Percentiles rank a stretch among this genome's conserved stretches.
Conservation (phyloP, 2,888 invertebrate genomes). For the Invenusta paracnida region DNA sequence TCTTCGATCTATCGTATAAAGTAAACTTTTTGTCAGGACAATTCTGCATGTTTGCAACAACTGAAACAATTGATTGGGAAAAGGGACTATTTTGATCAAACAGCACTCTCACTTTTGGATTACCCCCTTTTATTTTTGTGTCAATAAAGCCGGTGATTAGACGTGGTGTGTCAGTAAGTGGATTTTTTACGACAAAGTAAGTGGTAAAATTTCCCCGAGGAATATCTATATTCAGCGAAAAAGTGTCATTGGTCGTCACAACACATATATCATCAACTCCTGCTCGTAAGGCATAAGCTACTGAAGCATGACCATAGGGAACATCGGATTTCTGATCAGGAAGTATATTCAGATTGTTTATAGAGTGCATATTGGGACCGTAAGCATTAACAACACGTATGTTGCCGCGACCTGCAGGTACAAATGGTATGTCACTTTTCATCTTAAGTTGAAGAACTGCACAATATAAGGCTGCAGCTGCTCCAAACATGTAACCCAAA, state of each 20-base stretch:
- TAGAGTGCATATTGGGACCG: too few species aligned
- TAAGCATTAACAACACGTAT: neutral
- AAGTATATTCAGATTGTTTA: too few species aligned
- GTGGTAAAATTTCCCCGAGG: too few species aligned
- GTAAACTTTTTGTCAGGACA: neutral
- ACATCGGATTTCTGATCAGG: too few species aligned
- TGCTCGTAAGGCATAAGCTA: too few species aligned
- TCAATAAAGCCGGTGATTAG: too few species aligned
- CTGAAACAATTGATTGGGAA: neutral
- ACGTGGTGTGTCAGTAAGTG: too few species aligned
- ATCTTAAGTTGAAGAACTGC: slow-evolving; percentile 47
- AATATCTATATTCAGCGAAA: too few species aligned
- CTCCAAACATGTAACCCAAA: slow-evolving; percentile 46
- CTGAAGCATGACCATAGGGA: too few species aligned
- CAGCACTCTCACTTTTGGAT: neutral
- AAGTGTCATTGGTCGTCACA: too few species aligned
- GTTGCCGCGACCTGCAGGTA: neutral
- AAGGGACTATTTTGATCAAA: neutral
- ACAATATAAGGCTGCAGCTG: slow-evolving; percentile 47
- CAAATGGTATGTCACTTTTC: slow-evolving; percentile 1
- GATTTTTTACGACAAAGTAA: too few species aligned
- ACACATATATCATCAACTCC: too few species aligned
- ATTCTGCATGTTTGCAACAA: neutral
- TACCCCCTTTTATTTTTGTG: neutral
- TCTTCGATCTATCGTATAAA: neutral